These are phyloP conservation scores for Eurosta solidaginis DNA, from an alignment of 1,140 invertebrate species.

Conservation along the genomic window DNA sequence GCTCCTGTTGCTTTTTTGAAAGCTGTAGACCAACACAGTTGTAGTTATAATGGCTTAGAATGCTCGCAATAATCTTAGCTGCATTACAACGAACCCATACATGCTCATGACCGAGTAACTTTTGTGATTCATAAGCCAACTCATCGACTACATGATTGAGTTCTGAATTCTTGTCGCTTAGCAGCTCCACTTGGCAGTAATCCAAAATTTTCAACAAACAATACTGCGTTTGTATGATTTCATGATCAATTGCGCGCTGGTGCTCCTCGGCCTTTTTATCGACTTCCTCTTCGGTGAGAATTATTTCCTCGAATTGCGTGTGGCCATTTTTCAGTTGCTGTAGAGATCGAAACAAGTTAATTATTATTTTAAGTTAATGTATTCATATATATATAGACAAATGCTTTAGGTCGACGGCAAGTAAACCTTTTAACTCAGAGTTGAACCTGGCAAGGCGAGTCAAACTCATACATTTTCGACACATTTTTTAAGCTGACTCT, in stretches of 20 bases:
- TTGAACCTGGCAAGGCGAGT: background rate
- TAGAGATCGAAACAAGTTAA: background rate
- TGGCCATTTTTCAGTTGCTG: constrained; percentile 32
- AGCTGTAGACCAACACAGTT: constrained; percentile 54
- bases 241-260: constrained; percentile 63
- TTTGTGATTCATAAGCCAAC: constrained; percentile 75
- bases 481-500: no score
- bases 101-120: constrained; percentile 67
- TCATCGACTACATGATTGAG: constrained; percentile 62
- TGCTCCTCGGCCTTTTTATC: constrained; percentile 55
- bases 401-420: no score
- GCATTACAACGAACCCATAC: constrained; percentile 74
- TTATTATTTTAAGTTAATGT: background rate
- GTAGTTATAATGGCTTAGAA: constrained; percentile 69
- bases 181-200: constrained; percentile 58
- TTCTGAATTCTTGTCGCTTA: constrained; percentile 55
- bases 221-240: constrained; percentile 65
- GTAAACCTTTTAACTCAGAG: no score
- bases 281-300: constrained; percentile 51
- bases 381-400: no score
- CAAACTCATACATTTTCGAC: no score
- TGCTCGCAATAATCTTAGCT: constrained; percentile 73
- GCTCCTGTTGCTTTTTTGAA: background rate
- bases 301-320: constrained; percentile 36
- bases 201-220: constrained; percentile 62